Conservation (phyloP, 1,140 invertebrate species). For the Drosophila subpulchrella region DNA sequence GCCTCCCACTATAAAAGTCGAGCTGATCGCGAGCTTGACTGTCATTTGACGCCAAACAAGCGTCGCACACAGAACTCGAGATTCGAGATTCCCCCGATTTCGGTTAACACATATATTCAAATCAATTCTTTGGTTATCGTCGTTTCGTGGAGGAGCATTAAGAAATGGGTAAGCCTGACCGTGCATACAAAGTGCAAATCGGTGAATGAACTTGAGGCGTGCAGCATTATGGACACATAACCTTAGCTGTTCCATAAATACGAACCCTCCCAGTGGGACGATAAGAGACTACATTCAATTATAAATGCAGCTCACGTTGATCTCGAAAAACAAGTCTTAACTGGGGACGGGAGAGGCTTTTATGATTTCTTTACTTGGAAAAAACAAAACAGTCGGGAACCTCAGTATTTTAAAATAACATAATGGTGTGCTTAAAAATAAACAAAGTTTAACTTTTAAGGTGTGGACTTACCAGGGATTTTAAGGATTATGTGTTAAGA, state of each 20-base stretch:
- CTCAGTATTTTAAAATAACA: not conserved
- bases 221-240: constrained; percentile 70
- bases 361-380: constrained; percentile 9
- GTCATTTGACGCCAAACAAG: constrained; percentile 77
- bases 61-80: constrained; percentile 45
- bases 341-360: constrained; percentile 20
- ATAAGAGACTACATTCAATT: constrained; percentile 28
- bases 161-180: constrained; percentile 73
- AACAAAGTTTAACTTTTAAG: not conserved
- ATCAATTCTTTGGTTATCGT: constrained; percentile 16
- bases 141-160: constrained; percentile 42
- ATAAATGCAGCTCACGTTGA: constrained; percentile 58
- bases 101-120: constrained; percentile 16
- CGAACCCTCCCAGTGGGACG: constrained; percentile 18
- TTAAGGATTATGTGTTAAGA: not conserved
- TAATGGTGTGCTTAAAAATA: not conserved
- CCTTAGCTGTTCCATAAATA: constrained; percentile 61
- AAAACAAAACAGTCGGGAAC: not conserved
- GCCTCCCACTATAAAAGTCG: constrained; percentile 73
- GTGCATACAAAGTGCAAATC: constrained; percentile 69
- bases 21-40: constrained; percentile 49
- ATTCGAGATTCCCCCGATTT: constrained; percentile 12
- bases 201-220: constrained; percentile 70
- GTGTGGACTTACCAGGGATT: not conserved
- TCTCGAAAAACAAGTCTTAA: constrained; percentile 58